These are phyloP conservation scores for Sclerodermus sp. DNA, from an alignment of 2,888 invertebrate genomes.

Conservation along the genomic window DNA sequence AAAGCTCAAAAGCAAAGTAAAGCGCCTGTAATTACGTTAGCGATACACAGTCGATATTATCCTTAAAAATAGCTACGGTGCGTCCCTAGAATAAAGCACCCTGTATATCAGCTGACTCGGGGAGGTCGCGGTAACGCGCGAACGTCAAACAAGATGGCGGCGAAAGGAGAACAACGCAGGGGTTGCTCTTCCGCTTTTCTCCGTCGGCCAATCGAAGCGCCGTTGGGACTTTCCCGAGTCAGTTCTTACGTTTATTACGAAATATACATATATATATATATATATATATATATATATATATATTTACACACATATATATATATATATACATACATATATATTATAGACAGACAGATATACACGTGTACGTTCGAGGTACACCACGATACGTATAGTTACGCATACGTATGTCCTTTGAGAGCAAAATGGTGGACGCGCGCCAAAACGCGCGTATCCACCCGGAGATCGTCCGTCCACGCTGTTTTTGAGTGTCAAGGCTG, in stretches of 20 bases:
- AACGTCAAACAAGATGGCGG: background rate
- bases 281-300: background rate
- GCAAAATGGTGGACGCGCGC: too few relatives aligned
- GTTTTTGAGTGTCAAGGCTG: background rate
- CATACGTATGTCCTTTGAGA: background rate
- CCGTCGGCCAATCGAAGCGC: too few relatives aligned
- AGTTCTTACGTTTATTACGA: background rate
- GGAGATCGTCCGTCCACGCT: too few relatives aligned
- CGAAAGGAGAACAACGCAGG: background rate
- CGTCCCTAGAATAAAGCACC: constrained; percentile 8
- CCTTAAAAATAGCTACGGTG: constrained; percentile 2
- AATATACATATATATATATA: background rate
- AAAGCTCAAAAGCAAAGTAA: too few relatives aligned
- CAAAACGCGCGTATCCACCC: too few relatives aligned
- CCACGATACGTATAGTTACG: background rate
- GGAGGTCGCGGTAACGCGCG: background rate
- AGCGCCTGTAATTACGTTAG: too few relatives aligned
- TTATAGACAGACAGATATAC: background rate
- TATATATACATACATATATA: background rate
- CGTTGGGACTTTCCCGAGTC: too few relatives aligned
- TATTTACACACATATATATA: background rate
- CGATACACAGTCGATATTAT: background rate
- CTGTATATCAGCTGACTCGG: constrained; percentile 3
- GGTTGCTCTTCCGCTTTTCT: too few relatives aligned
- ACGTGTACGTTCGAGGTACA: background rate